Base-by-base conservation (phyloP, 1,140 invertebrate genomes). In the Rhagoletis pomonella region DNA sequence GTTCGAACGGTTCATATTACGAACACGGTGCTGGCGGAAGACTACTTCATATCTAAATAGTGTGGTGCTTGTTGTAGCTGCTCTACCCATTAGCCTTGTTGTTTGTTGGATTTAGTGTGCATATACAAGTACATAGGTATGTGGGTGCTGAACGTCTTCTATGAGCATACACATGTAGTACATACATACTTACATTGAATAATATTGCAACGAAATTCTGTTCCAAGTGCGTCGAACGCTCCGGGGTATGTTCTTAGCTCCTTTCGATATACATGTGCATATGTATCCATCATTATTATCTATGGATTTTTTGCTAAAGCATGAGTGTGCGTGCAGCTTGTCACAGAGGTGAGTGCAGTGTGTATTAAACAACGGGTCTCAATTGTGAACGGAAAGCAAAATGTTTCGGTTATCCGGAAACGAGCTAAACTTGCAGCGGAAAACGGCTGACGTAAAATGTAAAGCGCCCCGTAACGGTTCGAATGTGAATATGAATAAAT, bases 1-100 rank as follows among this genome's bases (percentile, higher is more conserved):
- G 90, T 89, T 89, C 87, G 86, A 88, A 88, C 90, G 89, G 88
- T 86, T 65, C 88, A 85, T 55, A 81, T 17, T 50, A 29, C 47
- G 14, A 55, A 55, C n/a, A 55, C 47, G 47, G 73, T 19, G 47
- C 47, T n/a, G 14, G 10, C 73, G 73, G 73, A 50, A 67, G 17
- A 67, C 4, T 17, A n/a, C 62, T 47, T 73, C 39, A 73, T 47
- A 73, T 73, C 14, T 73, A n/a, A 29, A 55, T 55, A 55, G 50
- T 73, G 67, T 42, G 44, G 67, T 50, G n/a, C 6, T 19, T 19
- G 19, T 55, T n/a, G 14, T n/a, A 47, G 19, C 44, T 73, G 73
- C 17, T 12, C 4, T 4, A 14, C 9, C 9, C 60, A 17, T 62
- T 62, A 62, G 60, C 47, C 47, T 47, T 55, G 42, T 55, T 67